Percentiles rank a stretch among this genome's conserved stretches.
These are phyloP conservation scores for Botia kubotai DNA, from an alignment of 2,797 vertebrate species.

Conservation along the genomic window DNA sequence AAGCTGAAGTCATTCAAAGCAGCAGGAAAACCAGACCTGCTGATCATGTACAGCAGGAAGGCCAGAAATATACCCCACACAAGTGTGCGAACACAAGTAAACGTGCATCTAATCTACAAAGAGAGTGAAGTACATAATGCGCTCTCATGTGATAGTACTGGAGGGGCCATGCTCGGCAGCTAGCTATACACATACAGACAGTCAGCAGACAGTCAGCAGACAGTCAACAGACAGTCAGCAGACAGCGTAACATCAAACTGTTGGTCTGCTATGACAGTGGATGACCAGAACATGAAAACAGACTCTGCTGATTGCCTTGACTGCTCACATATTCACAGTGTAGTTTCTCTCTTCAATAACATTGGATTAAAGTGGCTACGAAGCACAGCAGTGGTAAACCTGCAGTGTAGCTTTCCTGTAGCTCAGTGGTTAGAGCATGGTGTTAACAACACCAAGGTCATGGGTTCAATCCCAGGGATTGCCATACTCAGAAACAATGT, in stretches of 20 bases:
- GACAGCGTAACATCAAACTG: not conserved
- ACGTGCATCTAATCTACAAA: too few relatives aligned
- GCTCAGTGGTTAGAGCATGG: too few relatives aligned
- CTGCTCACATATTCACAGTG: conserved; percentile 68
- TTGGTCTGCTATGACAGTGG: not conserved
- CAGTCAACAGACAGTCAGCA: too few relatives aligned
- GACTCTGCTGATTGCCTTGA: not conserved
- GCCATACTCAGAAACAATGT: too few relatives aligned
- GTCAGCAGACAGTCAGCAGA: not conserved
- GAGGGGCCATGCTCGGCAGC: not conserved
- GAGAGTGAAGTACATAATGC: too few relatives aligned
- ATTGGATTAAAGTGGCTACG: conserved; percentile 74
- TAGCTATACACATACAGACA: not conserved
- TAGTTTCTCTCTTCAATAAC: not conserved
- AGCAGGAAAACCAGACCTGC: not conserved
- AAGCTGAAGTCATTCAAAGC: not conserved
- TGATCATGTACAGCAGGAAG: not conserved
- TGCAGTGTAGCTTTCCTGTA: too few relatives aligned
- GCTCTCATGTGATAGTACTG: too few relatives aligned
- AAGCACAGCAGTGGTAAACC: conserved; percentile 65
- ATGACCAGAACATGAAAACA: too few relatives aligned
- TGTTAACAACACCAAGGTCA: too few relatives aligned
- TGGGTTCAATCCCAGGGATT: too few relatives aligned
- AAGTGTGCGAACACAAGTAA: too few relatives aligned
- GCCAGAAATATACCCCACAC: too few relatives aligned